phyloP scores from a whole-genome alignment of 2,888 invertebrate genomes.

The Archaeoteleia sp. region DNA sequence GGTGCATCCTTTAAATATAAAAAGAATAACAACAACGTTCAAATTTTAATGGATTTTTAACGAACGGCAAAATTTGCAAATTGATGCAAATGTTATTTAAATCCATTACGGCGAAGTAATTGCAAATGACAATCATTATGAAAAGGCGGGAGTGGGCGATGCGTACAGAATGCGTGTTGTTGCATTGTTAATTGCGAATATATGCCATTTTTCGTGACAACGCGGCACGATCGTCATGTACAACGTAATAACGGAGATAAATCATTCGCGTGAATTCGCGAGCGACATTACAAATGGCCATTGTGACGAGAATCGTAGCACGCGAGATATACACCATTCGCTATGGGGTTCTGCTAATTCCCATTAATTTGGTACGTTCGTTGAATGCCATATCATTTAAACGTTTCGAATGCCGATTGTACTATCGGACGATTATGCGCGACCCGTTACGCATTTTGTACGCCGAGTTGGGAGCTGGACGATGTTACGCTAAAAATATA shows the following conservation, averaged over 20 bases:
- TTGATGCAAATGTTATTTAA: too few species aligned
- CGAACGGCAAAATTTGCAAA: too few species aligned
- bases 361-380: constrained; percentile 52
- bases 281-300: constrained; percentile 44
- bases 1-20: constrained; percentile 11
- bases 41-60: constrained; percentile 21
- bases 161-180: constrained; percentile 12
- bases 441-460: constrained; percentile 42
- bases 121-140: too few species aligned
- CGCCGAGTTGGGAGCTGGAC: constrained; percentile 13
- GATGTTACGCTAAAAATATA: constrained; percentile 27
- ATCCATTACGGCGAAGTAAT: too few species aligned
- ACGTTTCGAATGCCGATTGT: constrained; percentile 48
- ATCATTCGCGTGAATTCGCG: constrained; percentile 49
- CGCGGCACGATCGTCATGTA: constrained; percentile 34
- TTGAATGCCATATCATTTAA: constrained; percentile 51
- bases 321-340: constrained; percentile 19
- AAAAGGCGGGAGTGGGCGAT: constrained; percentile 19
- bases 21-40: constrained; percentile 19
- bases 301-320: constrained; percentile 40
- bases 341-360: constrained; percentile 44
- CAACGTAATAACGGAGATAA: constrained; percentile 49
- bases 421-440: constrained; percentile 37
- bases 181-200: constrained; percentile 38
- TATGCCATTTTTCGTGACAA: constrained; percentile 34